Base-by-base conservation (phyloP, 2,113 vertebrate genomes). In the Ascaphus truei region DNA sequence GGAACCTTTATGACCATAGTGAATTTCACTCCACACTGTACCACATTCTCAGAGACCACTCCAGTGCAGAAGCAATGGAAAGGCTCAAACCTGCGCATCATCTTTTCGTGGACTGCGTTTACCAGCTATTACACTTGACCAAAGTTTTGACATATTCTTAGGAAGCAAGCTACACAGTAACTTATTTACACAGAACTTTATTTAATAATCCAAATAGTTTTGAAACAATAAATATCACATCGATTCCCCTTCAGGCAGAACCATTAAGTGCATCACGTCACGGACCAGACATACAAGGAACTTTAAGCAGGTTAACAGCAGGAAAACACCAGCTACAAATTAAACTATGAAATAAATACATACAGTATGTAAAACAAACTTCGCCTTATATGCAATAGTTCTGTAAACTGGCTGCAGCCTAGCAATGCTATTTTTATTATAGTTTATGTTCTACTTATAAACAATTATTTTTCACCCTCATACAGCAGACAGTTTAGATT, bases 11-110 rank as follows among this genome's bases (percentile, higher is more conserved):
- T 7, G 87, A 92, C 0, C 75, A 72, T 27, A 90, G 84, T 0
- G 92, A 96, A 75, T 90, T 96, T 60, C 96, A 98, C 76, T 93
- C 93, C 50, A 96, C 94, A 1, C 81, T 99, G 5, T 86, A 91
- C 73, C 96, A 96, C 80, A 85, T 91, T 90, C 75, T 96, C 1
- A 89, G 86, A 73, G 94, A 93, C 9, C 36, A 37, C 48, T 81
- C 85, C 72, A 93, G 92, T 22, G 4, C 16, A 0, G 77, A 56
- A 2, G 91, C 86, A 2, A 53, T 82, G 12, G 76, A 57, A 0
- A 79, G 7, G 37, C 75, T 84, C 0, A 69, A 58, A 39, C 7
- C 7, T 1, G 62, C 89, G 27, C 68, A 59, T 58, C 78, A 74
- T 64, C 77, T 85, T 25, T 91, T 93, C 13, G 22, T 82, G 0